Evolutionary conservation across 2,797 vertebrate genomes (phyloP).

Genomic region (Selene dorsalis): DNA sequence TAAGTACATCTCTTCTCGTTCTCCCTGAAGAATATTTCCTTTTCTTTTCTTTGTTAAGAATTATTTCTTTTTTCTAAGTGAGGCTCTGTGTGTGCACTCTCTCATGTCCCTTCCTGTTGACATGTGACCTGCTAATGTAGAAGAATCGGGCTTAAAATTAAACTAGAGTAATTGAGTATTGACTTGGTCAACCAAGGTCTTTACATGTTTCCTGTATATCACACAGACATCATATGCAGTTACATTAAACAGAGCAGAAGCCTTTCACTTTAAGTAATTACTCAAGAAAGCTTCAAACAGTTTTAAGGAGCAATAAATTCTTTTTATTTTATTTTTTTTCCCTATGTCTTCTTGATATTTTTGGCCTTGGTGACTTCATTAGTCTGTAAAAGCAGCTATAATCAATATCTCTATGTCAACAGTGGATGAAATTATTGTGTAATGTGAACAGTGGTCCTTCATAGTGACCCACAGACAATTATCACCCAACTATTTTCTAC

Average conservation of each 20-base stretch:
- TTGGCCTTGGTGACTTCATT: not conserved
- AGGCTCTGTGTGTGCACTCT: not conserved
- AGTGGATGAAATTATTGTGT: not conserved
- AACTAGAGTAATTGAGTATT: not conserved
- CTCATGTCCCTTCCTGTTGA: not conserved
- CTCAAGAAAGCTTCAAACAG: too few species aligned
- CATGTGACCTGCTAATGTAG: slow-evolving; percentile 9
- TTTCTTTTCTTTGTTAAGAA: not conserved
- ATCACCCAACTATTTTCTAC: too few species aligned
- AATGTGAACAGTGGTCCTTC: not conserved
- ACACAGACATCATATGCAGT: not conserved
- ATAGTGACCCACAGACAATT: not conserved
- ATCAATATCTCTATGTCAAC: not conserved
- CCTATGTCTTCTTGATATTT: not conserved
- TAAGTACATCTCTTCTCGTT: not conserved
- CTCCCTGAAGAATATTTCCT: not conserved
- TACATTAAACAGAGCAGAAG: not conserved
- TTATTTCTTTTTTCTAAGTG: not conserved
- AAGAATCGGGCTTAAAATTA: not conserved
- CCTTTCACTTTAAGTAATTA: not conserved
- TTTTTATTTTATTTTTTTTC: not conserved
- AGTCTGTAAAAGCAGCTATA: not conserved
- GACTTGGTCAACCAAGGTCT: not conserved
- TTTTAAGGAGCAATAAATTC: too few species aligned
- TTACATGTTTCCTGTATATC: not conserved